Evolutionary conservation across 2,888 invertebrate species (phyloP).

Genomic region (Cenopis cana): DNA sequence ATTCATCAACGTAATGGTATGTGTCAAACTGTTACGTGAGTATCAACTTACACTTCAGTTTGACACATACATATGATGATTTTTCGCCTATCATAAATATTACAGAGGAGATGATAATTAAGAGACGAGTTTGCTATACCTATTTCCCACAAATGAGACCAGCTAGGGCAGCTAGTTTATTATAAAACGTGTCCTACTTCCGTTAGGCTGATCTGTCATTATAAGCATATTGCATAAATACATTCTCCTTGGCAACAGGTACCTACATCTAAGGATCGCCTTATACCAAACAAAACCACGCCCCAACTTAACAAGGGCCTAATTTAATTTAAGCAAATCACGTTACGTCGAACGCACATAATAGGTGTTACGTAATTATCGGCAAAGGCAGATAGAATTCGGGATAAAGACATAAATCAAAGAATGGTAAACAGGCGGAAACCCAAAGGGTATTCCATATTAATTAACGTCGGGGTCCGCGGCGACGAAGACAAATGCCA

Average conservation of each 20-base stretch:
- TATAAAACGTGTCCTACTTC: no score
- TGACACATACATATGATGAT: no score
- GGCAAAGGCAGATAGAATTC: slow-evolving; percentile 55
- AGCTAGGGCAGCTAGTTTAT: no score
- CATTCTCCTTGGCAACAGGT: slow-evolving; percentile 5
- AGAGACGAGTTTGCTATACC: no score
- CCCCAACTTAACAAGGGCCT: slow-evolving; percentile 4
- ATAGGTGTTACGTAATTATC: slow-evolving; percentile 45
- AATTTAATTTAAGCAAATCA: slow-evolving; percentile 35
- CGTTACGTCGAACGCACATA: slow-evolving; percentile 40
- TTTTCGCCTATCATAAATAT: no score
- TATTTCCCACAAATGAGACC: no score
- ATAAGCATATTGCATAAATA: background rate
- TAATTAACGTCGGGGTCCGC: slow-evolving; percentile 79
- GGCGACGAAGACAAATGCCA: slow-evolving; percentile 83
- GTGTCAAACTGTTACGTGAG: no score
- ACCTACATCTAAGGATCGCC: slow-evolving; percentile 1
- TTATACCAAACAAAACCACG: slow-evolving; percentile 14
- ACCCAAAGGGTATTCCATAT: slow-evolving; percentile 82
- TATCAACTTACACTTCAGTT: no score
- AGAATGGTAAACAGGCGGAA: slow-evolving; percentile 70
- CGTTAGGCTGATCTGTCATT: no score
- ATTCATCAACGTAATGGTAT: no score
- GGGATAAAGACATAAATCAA: slow-evolving; percentile 73
- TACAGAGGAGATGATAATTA: no score